Conservation (phyloP, 2,888 invertebrate genomes). For the Lepeophtheirus nordmannii region DNA sequence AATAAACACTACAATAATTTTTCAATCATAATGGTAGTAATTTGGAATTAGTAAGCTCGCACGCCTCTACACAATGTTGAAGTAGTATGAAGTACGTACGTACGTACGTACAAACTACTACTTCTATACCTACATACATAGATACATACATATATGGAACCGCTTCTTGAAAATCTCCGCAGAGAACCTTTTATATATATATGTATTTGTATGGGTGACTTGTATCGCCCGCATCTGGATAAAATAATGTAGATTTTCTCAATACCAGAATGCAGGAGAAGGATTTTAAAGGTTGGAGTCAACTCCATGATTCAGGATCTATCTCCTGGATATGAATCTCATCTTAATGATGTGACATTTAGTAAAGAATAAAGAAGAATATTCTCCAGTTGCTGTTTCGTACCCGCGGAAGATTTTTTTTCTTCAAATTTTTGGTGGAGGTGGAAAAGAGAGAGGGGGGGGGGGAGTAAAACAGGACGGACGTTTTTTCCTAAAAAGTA, state of each 20-base stretch:
- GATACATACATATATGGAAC: slow-evolving; percentile 1
- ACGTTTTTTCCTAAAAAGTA: not conserved
- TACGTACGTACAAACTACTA: too few species aligned
- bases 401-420: slow-evolving; percentile 3
- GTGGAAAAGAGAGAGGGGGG: not conserved
- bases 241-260: slow-evolving; percentile 1
- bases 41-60: too few species aligned
- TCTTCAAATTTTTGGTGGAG: not conserved
- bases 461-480: not conserved
- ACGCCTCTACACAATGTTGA: too few species aligned
- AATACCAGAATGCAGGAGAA: not conserved
- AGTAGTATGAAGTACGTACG: too few species aligned
- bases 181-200: not conserved
- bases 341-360: too few species aligned
- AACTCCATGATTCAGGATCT: not conserved
- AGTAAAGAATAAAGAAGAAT: not conserved
- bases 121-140: too few species aligned
- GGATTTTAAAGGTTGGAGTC: too few species aligned
- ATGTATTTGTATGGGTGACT: not conserved
- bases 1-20: too few species aligned
- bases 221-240: slow-evolving; percentile 2
- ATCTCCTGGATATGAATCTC: not conserved
- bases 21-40: too few species aligned
- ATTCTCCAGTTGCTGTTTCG: not conserved
- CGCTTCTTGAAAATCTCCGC: not conserved